These are phyloP conservation scores for Drosophila neoperkinsi DNA, from an alignment of 2,888 invertebrate species.

Conservation along the genomic window DNA sequence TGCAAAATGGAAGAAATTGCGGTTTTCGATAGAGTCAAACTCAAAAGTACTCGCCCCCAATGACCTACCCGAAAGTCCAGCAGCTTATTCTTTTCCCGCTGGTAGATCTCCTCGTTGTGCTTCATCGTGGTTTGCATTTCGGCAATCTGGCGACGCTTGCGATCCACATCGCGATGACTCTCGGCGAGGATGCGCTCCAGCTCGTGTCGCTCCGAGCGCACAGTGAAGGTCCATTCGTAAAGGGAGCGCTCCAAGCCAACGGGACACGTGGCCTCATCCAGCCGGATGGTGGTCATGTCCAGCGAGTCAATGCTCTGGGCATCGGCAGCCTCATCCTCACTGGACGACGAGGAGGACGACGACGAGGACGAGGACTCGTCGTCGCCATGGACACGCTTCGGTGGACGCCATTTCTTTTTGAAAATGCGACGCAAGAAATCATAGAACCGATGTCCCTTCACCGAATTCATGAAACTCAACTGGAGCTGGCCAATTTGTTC, in stretches of 20 bases:
- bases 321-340: slow-evolving; percentile 87
- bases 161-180: slow-evolving; percentile 87
- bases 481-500: slow-evolving; percentile 86
- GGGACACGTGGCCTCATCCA: slow-evolving; percentile 91
- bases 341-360: slow-evolving; percentile 86
- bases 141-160: slow-evolving; percentile 87
- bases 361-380: slow-evolving; percentile 84
- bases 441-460: slow-evolving; percentile 90
- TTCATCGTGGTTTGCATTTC: slow-evolving; percentile 87
- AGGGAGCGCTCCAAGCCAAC: slow-evolving; percentile 89
- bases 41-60: too few species aligned
- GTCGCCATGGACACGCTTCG: slow-evolving; percentile 87
- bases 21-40: neutral
- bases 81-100: slow-evolving; percentile 87
- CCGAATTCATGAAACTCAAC: slow-evolving; percentile 87
- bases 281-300: slow-evolving; percentile 88
- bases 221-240: slow-evolving; percentile 89
- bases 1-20: neutral
- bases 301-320: slow-evolving; percentile 88
- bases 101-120: slow-evolving; percentile 86
- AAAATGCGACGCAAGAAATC: slow-evolving; percentile 93
- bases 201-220: slow-evolving; percentile 87
- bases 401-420: slow-evolving; percentile 92
- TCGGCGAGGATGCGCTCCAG: slow-evolving; percentile 88
- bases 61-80: slow-evolving; percentile 88